Evolutionary conservation across 2,113 vertebrate genomes (phyloP), one percentile per base, ranked within the genome.

Genomic region (Micronycteris hirsuta): DNA sequence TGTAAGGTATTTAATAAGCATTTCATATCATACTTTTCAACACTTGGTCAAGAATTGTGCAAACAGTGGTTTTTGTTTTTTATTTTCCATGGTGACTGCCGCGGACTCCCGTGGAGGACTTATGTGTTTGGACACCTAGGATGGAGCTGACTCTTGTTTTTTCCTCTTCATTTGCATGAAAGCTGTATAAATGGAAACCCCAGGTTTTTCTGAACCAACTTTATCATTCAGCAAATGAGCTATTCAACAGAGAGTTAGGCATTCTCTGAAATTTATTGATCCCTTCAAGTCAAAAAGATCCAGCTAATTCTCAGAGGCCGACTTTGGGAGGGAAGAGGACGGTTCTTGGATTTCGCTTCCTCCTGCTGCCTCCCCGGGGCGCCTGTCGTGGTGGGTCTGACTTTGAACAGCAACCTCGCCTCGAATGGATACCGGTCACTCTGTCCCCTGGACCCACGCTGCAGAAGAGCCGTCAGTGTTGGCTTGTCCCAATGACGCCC

Each of bases 1-100:
- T 63, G 45, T 74, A 91, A 97, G 90, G 88, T 97, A 89, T 96
- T 95, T 89, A 97, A 96, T 95, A 94, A 83, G 73, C 61, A 96
- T 91, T 95, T 96, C 85, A 91, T 67, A 96, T 82, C 68, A 76
- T 88, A 58, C 45, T 96, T 97, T 95, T 82, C 67, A 91, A 70
- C 83, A 43, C 56, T 76, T 65, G 20, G 38, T 95, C 38, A 91
- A 84, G 65, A 89, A 74, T 43, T 96, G 47, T 61, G 24, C 41
- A 77, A 95, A 95, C 94, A 96, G 97, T 97, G 85, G 36, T 15
- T 54, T 76, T 89, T 80, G 67, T 86, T 49, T 91, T 81, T 73
- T 68, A 68, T 88, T 96, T 96, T 89, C 63, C 73, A 76, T 61
- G 45, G 58, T 92, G 67, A 90, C 61, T 80, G 73, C 77, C 90